Evolutionary conservation across 2,888 invertebrate species (phyloP), one percentile per base, ranked within the genome.

Genomic region (Agriopis marginaria): DNA sequence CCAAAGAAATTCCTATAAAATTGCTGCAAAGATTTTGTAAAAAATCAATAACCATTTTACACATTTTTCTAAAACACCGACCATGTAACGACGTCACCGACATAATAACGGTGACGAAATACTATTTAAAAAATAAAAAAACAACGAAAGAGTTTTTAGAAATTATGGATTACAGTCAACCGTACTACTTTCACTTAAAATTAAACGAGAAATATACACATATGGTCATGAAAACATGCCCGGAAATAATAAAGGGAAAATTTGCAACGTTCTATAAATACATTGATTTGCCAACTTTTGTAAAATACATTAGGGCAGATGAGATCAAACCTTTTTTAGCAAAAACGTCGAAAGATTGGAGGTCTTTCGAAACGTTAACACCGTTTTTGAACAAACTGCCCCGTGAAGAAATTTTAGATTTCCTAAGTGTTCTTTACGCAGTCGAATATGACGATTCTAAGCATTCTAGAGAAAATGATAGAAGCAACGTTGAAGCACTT

Each of bases 231-330:
- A 87, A 80, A 60, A 79, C 77, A 7, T 82, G 77, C 59, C 81
- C 84, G n/a, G 78, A 87, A 8, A 80, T 81, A 70, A 76, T 90
- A 47, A 69, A 75, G 5, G 67, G 81, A 39, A 80, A 87, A 47
- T 86, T 89, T 72, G 77, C 83, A 53, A 79, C 73, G 61, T 89
- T 85, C 70, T 58, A 72, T 2, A 12, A 61, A 3, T 68, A n/a
- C n/a, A 74, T 91, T 59, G 69, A 91, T 71, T 66, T 87, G 10
- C 75, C 77, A 9, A 89, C 86, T 3, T 87, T 91, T 76, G 83
- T 78, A 7, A 87, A 83, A 79, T 82, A 78, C 74, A 65, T 90
- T 12, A 83, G 83, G 66, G 68, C 73, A 50, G 82, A 84, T 66
- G 80, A 86, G 23, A 76, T 87, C 6, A 80, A 83, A 76, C 62